Conservation (phyloP, 2,113 vertebrate genomes). For the Pomatorhinus ruficollis region DNA sequence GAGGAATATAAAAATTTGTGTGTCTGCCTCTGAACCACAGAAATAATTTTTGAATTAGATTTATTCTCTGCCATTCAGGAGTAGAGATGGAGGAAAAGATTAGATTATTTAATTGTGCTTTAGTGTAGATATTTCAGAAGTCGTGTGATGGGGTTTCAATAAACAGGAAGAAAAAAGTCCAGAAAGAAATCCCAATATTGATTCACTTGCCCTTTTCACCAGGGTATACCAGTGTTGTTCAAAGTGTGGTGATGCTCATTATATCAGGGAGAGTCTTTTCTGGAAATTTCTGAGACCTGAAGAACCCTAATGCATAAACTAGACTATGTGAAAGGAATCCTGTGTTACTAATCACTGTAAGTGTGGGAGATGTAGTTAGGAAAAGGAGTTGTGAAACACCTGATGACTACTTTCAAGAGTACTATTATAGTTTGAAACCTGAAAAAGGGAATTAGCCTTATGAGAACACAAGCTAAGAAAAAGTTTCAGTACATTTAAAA, state of each 20-base stretch:
- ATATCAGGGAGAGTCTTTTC: neutral
- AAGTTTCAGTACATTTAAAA: neutral
- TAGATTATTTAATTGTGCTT: conserved; percentile 25
- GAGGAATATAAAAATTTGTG: conserved; percentile 1
- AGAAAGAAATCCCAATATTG: neutral
- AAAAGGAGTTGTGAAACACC: neutral
- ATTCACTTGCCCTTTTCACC: neutral
- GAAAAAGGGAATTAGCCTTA: neutral
- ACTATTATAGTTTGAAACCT: neutral
- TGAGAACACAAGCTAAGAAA: neutral
- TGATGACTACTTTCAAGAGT: neutral
- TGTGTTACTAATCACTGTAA: neutral
- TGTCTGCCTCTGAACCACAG: neutral
- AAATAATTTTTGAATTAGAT: conserved; percentile 43
- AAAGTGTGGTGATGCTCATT: neutral
- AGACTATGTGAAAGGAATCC: neutral
- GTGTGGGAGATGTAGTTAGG: neutral
- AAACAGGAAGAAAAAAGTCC: neutral
- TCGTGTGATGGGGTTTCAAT: neutral
- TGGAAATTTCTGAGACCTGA: neutral
- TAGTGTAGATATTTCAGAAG: conserved; percentile 1
- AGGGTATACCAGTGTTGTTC: neutral
- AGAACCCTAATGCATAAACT: neutral
- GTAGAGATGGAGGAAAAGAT: neutral
- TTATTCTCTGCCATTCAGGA: conserved; percentile 9